These are phyloP conservation scores for Bradypodion pumilum DNA, from an alignment of 2,797 vertebrate genomes.

Conservation along the genomic window DNA sequence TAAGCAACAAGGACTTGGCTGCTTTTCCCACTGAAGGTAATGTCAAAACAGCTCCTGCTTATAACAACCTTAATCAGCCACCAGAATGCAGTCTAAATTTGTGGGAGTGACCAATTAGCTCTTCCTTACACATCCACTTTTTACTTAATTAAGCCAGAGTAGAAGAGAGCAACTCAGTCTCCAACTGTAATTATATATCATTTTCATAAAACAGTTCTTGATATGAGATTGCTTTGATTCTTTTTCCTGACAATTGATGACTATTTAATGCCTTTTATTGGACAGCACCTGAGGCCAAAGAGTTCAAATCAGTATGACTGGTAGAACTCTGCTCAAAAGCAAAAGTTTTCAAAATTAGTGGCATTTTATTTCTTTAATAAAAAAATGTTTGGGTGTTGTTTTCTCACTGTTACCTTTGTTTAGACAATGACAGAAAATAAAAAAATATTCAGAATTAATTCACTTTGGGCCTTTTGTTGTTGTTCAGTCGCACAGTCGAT, in stretches of 20 bases:
- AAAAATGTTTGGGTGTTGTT: neutral
- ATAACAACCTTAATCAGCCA: neutral
- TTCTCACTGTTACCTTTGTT: neutral
- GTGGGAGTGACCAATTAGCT: neutral
- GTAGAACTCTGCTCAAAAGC: neutral
- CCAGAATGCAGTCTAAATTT: neutral
- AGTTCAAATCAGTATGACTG: neutral
- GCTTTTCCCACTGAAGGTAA: slow-evolving; percentile 10
- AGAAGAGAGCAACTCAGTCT: neutral
- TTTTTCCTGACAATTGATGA: neutral
- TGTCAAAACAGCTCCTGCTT: neutral
- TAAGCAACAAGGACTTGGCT: neutral
- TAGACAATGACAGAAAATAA: neutral
- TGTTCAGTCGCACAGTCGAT: too few species aligned
- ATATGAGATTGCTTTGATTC: neutral
- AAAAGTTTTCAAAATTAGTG: neutral
- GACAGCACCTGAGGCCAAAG: neutral
- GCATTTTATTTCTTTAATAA: neutral
- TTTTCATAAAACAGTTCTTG: neutral
- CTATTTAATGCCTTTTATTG: neutral
- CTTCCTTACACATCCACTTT: slow-evolving; percentile 17
- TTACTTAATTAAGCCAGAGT: slow-evolving; percentile 18
- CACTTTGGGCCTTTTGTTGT: neutral
- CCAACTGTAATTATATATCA: slow-evolving; percentile 12
- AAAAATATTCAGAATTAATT: neutral